Conservation (phyloP, 2,113 vertebrate genomes). For the Amblyornis subalaris region DNA sequence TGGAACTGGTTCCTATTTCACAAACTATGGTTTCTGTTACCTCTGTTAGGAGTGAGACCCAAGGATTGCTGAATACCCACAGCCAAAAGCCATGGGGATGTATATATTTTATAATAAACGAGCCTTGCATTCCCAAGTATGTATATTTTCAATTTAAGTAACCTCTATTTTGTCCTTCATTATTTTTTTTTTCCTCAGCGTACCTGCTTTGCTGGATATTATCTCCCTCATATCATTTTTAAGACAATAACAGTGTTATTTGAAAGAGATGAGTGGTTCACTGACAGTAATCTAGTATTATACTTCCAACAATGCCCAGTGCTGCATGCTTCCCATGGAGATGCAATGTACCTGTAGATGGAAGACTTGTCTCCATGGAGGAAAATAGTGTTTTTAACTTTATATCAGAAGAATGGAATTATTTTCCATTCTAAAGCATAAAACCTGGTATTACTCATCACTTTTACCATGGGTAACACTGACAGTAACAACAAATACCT, state of each 20-base stretch:
- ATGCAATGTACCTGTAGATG: neutral
- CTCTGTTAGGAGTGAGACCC: neutral
- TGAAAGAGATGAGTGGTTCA: neutral
- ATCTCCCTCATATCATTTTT: neutral
- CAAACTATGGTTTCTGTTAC: neutral
- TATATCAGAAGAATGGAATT: neutral
- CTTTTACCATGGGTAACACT: neutral
- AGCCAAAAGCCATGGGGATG: neutral
- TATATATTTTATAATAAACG: neutral
- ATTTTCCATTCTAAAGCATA: neutral
- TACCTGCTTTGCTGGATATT: neutral
- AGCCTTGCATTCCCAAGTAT: neutral
- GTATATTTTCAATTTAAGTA: neutral
- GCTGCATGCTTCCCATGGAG: neutral
- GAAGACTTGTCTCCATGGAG: neutral
- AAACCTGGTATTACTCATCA: neutral
- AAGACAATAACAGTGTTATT: neutral
- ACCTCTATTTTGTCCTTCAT: neutral
- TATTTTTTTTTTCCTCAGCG: neutral
- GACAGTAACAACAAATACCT: neutral
- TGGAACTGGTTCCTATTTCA: neutral
- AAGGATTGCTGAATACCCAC: neutral
- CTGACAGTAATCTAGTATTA: neutral
- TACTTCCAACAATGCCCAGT: neutral
- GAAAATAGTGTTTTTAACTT: neutral